A percentile compares a stretch with the other conserved stretches of the same genome.
phyloP scores from a whole-genome alignment of 2,797 vertebrate species.

The Pangasius krempfi region DNA sequence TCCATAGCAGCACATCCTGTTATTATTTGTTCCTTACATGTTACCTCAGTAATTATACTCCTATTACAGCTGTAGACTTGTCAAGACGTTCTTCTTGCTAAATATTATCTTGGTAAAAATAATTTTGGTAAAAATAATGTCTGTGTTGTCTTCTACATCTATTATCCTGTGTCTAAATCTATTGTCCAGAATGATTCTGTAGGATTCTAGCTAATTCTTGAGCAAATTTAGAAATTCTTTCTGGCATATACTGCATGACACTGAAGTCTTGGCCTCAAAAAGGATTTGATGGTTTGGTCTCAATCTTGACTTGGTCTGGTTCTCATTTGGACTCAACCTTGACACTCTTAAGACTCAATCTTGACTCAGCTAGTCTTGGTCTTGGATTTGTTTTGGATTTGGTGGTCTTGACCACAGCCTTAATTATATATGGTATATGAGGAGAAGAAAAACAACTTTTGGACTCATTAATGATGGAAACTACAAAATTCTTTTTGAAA shows the following conservation, averaged over 20 bases:
- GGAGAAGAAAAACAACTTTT: neutral
- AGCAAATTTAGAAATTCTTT: neutral
- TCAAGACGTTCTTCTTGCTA: neutral
- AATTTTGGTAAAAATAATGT: neutral
- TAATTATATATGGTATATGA: neutral
- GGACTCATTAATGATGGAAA: neutral
- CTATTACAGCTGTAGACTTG: neutral
- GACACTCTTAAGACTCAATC: neutral
- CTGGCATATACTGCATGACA: neutral
- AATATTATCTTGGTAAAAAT: neutral
- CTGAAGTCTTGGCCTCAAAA: neutral
- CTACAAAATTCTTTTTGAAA: neutral
- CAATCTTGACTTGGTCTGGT: neutral
- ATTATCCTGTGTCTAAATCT: neutral
- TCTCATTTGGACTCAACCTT: neutral
- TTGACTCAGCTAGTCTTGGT: neutral
- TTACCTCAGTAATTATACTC: neutral
- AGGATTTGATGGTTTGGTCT: neutral
- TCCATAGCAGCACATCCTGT: neutral
- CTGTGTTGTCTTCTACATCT: neutral
- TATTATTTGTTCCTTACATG: neutral
- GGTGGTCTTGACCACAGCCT: neutral
- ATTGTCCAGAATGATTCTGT: neutral
- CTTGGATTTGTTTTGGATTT: neutral
- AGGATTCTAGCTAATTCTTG: neutral